Evolutionary conservation across 2,888 invertebrate genomes (phyloP).

Genomic region (Eristalis pertinax): DNA sequence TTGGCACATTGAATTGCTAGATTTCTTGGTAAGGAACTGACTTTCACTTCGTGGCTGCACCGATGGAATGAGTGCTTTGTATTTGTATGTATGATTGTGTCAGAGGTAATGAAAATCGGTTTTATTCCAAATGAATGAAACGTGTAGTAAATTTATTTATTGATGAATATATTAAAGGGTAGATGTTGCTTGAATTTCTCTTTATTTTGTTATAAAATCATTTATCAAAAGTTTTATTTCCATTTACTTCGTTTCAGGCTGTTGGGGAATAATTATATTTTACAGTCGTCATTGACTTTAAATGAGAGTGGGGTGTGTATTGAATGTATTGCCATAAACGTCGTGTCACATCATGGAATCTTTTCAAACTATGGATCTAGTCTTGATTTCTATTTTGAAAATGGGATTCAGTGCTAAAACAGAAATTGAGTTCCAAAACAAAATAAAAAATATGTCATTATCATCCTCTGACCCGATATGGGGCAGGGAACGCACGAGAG

Average conservation of each 20-base stretch:
- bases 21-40: neutral
- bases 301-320: too few species aligned
- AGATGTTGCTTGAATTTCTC: neutral
- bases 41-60: neutral
- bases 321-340: too few species aligned
- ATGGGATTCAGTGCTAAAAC: too few species aligned
- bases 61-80: neutral
- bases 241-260: neutral
- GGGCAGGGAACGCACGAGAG: too few species aligned
- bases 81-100: neutral
- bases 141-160: neutral
- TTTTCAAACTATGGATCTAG: too few species aligned
- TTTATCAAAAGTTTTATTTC: neutral
- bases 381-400: too few species aligned
- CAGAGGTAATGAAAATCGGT: conserved; percentile 1
- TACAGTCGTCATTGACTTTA: too few species aligned
- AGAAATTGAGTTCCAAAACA: too few species aligned
- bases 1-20: conserved; percentile 14
- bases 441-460: too few species aligned
- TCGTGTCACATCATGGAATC: too few species aligned
- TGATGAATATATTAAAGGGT: neutral
- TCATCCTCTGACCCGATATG: too few species aligned
- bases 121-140: neutral
- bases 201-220: neutral
- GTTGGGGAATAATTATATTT: neutral